phyloP scores from a whole-genome alignment of 2,888 invertebrate genomes.

The Falcaria lacertinaria region DNA sequence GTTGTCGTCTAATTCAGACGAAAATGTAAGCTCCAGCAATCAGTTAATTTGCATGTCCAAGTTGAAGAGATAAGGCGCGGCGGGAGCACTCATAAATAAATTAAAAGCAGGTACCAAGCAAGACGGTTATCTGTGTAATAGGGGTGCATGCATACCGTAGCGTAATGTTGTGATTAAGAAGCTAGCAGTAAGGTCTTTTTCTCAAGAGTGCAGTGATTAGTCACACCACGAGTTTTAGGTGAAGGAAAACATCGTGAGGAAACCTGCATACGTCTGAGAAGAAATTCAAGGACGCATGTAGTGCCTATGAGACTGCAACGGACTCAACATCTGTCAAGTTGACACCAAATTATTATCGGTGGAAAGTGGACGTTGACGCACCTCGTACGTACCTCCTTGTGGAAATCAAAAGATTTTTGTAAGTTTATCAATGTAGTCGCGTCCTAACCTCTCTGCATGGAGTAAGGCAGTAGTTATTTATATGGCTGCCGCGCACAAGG shows the following conservation, averaged over 20 bases:
- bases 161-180: neutral
- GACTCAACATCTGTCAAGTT: too few species aligned
- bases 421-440: neutral
- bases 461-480: slow-evolving; percentile 1
- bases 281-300: too few species aligned
- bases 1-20: neutral
- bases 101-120: neutral
- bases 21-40: neutral
- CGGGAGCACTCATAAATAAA: neutral
- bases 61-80: neutral
- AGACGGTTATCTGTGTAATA: neutral
- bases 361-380: too few species aligned
- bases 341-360: too few species aligned
- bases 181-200: too few species aligned
- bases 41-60: neutral
- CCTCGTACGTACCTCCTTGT: too few species aligned
- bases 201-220: too few species aligned
- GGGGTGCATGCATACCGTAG: neutral
- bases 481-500: neutral
- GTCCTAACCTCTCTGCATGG: neutral
- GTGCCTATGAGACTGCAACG: too few species aligned
- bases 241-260: too few species aligned
- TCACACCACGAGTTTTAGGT: too few species aligned
- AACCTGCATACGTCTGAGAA: too few species aligned
- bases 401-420: too few species aligned